Evolutionary conservation across 2,888 invertebrate species (phyloP).

Genomic region (Ormyrus pomaceus): DNA sequence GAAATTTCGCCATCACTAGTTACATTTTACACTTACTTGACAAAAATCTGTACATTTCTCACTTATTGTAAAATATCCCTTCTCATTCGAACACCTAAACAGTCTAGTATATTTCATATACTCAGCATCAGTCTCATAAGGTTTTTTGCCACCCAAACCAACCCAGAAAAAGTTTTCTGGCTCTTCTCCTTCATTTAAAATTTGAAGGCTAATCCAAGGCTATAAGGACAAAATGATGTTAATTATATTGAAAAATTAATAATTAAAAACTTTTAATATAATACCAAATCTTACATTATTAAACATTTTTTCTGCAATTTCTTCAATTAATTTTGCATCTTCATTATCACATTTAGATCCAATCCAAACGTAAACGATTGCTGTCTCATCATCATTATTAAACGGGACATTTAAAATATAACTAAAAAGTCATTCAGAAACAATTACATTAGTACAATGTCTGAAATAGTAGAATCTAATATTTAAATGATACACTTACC

Average conservation of each 20-base stretch:
- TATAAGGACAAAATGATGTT: conserved; percentile 56
- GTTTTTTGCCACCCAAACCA: conserved; percentile 93
- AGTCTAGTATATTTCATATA: conserved; percentile 95
- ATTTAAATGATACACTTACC: conserved; percentile 78
- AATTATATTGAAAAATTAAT: conserved; percentile 23
- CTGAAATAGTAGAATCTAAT: not conserved
- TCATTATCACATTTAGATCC: conserved; percentile 90
- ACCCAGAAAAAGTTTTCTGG: conserved; percentile 99
- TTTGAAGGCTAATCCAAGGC: conserved; percentile 81
- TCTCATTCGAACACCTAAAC: conserved; percentile 99
- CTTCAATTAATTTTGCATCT: conserved; percentile 90
- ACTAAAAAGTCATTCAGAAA: conserved; percentile 69
- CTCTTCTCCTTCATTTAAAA: conserved; percentile 94
- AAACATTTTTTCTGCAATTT: conserved; percentile 95
- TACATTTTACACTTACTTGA: conserved; percentile 79
- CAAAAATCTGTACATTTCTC: conserved; percentile 99
- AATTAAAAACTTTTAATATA: not conserved
- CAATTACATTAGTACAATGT: not conserved
- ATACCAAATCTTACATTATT: conserved; percentile 82
- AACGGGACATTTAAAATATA: conserved; percentile 96
- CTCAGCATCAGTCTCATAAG: conserved; percentile 91
- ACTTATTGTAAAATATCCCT: conserved; percentile 98
- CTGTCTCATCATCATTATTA: conserved; percentile 89
- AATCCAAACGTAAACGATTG: conserved; percentile 97
- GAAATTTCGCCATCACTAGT: not conserved